Evolutionary conservation across 2,113 vertebrate genomes (phyloP).

Genomic region (Erythrolamprus reginae): DNA sequence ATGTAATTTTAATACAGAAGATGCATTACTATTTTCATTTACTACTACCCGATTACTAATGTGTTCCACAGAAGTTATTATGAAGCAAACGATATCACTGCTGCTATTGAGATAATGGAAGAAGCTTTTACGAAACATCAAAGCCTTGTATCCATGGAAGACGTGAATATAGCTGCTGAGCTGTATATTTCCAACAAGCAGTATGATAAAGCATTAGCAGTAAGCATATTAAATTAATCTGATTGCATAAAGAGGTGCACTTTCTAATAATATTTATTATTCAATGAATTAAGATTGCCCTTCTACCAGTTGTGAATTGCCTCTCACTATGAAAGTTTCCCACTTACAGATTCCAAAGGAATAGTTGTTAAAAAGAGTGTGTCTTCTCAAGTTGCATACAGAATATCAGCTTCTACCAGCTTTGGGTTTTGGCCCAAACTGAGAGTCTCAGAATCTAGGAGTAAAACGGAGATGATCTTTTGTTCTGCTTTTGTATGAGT

Average conservation of each 20-base stretch:
- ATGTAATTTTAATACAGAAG: neutral
- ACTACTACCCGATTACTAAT: accelerated
- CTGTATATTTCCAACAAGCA: constrained; percentile 88
- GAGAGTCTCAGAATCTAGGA: neutral
- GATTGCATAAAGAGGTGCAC: neutral
- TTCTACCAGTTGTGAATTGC: neutral
- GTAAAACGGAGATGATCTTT: neutral
- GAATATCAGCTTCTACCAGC: neutral
- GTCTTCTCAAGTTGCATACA: neutral
- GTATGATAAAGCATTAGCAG: constrained; percentile 84
- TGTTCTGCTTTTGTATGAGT: neutral
- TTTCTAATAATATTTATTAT: neutral
- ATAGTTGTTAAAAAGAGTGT: neutral
- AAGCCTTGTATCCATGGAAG: constrained; percentile 83
- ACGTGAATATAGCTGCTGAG: constrained; percentile 91
- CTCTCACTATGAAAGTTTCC: neutral
- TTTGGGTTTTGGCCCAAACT: neutral
- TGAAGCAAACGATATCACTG: constrained; percentile 84
- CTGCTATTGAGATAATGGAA: constrained; percentile 87
- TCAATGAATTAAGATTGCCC: neutral
- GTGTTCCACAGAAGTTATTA: constrained; percentile 83
- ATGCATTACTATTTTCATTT: neutral
- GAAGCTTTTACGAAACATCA: constrained; percentile 87
- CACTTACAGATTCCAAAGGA: neutral
- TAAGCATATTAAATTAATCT: constrained; percentile 44